Evolutionary conservation across 2,797 vertebrate genomes (phyloP).

Genomic region (Euthynnus affinis): DNA sequence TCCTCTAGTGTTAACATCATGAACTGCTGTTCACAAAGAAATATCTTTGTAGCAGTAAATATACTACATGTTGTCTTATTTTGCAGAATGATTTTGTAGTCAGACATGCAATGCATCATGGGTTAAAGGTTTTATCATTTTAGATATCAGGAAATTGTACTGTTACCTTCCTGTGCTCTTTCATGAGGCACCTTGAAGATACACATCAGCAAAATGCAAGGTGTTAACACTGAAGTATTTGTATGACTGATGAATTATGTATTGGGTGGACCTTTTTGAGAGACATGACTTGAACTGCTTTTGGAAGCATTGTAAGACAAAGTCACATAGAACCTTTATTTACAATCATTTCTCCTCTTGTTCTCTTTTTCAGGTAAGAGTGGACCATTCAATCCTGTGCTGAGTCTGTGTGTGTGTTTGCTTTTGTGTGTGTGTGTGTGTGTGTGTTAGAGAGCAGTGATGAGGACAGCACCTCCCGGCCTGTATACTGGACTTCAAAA

Average conservation of each 20-base stretch:
- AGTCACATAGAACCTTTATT: neutral
- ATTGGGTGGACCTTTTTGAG: neutral
- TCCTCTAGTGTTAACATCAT: constrained; percentile 19
- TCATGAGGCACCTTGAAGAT: neutral
- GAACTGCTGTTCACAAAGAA: constrained; percentile 6
- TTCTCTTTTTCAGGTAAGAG: constrained; percentile 47
- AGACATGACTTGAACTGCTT: neutral
- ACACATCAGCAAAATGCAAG: constrained; percentile 1
- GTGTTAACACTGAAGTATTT: neutral
- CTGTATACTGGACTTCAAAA: constrained; percentile 1
- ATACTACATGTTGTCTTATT: neutral
- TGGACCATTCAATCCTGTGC: neutral
- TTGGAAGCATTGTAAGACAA: neutral
- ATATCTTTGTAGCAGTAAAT: constrained; percentile 8
- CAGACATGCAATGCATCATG: constrained; percentile 2
- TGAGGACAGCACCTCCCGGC: constrained; percentile 4
- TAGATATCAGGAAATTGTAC: neutral
- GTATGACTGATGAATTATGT: neutral
- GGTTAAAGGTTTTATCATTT: neutral
- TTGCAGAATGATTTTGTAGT: neutral
- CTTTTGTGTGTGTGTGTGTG: neutral
- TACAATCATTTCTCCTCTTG: constrained; percentile 13
- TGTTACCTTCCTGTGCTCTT: constrained; percentile 7
- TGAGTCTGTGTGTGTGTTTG: neutral
- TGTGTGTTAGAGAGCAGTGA: neutral